Evolutionary conservation across 2,797 vertebrate genomes (phyloP).

Genomic region (Onychomys torridus): DNA sequence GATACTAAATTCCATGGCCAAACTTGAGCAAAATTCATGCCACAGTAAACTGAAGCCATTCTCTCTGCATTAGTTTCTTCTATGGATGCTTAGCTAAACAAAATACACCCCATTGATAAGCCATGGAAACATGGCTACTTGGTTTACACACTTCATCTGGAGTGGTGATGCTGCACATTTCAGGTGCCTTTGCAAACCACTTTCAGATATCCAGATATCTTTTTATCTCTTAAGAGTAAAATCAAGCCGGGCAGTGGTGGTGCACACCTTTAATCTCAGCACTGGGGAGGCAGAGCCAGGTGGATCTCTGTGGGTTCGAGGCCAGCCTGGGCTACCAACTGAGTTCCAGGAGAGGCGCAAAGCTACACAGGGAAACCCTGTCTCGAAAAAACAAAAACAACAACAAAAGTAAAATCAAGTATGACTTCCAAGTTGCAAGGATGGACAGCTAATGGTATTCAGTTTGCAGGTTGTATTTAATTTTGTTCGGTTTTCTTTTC

Average conservation of each 20-base stretch:
- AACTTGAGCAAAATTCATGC: neutral
- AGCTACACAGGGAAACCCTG: too few relatives aligned
- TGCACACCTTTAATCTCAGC: too few relatives aligned
- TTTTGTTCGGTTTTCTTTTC: neutral
- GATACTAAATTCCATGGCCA: conserved; percentile 22
- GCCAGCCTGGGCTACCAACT: too few relatives aligned
- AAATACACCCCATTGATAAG: conserved; percentile 10
- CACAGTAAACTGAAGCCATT: conserved; percentile 37
- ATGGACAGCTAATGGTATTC: neutral
- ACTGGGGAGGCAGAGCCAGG: too few relatives aligned
- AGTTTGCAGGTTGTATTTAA: neutral
- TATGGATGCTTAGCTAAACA: neutral
- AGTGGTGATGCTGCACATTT: neutral
- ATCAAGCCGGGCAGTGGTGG: too few relatives aligned
- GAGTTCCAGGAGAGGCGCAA: too few relatives aligned
- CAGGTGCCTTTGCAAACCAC: neutral
- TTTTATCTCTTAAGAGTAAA: conserved; percentile 45
- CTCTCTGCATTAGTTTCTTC: neutral
- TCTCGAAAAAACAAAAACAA: too few relatives aligned
- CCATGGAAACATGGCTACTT: neutral
- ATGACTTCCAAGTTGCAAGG: conserved; percentile 23
- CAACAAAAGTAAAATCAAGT: conserved; percentile 34
- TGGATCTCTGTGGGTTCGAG: too few relatives aligned
- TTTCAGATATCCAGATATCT: conserved; percentile 48
- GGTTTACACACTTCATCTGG: neutral